A percentile compares a stretch with the other conserved stretches of the same genome.
Conservation (phyloP, 2,797 vertebrate genomes). For the Numenius phaeopus region DNA sequence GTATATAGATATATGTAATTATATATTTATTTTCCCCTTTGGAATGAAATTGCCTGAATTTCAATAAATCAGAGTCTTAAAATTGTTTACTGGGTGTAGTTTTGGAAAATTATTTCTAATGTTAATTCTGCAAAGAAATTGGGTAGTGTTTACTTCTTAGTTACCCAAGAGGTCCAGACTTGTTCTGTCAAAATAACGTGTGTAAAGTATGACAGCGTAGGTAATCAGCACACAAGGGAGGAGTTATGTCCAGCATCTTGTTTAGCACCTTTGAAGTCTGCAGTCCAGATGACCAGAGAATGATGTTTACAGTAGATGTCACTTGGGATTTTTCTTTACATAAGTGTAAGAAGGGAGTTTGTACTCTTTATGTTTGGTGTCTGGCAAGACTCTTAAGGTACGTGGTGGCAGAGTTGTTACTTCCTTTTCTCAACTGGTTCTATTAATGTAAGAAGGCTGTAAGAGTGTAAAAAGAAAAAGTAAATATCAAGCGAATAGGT, state of each 20-base stretch:
- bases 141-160: not conserved
- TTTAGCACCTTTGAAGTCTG: not conserved
- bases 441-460: not conserved
- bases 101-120: not conserved
- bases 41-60: not conserved
- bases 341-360: not conserved
- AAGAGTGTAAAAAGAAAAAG: not conserved
- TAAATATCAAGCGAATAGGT: not conserved
- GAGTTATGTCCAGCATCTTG: not conserved
- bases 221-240: not conserved
- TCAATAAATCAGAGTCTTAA: not conserved
- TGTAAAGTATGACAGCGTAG: not conserved
- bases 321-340: not conserved
- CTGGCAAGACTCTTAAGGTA: not conserved
- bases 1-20: not conserved
- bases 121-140: not conserved
- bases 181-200: not conserved
- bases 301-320: not conserved
- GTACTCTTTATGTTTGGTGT: not conserved
- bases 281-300: not conserved
- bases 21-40: not conserved
- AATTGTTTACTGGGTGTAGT: not conserved
- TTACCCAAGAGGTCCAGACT: not conserved
- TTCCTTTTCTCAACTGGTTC: not conserved
- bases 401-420: not conserved